A percentile compares a stretch with the other conserved stretches of the same genome.
Evolutionary conservation across 2,888 invertebrate species (phyloP).

Genomic region (Drosophila meridionalis): DNA sequence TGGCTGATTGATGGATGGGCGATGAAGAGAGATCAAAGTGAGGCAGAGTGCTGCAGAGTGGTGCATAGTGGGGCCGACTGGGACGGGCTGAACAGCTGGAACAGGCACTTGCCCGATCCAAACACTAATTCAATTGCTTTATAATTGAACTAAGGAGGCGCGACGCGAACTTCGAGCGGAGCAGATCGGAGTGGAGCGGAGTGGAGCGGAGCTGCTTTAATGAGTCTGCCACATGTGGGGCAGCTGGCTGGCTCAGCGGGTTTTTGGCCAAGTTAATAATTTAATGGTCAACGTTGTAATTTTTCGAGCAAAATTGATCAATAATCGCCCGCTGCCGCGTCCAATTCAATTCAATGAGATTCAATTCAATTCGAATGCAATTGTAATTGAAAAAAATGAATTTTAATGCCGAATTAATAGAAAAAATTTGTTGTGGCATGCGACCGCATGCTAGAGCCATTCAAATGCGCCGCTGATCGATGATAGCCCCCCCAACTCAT

Average conservation of each 20-base stretch:
- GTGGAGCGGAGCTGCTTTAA: slow-evolving; percentile 52
- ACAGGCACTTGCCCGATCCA: slow-evolving; percentile 43
- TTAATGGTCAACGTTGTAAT: slow-evolving; percentile 76
- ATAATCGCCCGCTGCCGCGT: slow-evolving; percentile 53
- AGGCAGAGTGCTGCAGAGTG: neutral
- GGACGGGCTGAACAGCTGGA: neutral
- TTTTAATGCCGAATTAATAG: slow-evolving; percentile 74
- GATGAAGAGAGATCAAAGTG: slow-evolving; percentile 36
- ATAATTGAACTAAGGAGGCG: slow-evolving; percentile 77
- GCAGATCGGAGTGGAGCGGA: neutral
- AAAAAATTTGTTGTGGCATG: slow-evolving; percentile 67
- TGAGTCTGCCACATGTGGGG: slow-evolving; percentile 59
- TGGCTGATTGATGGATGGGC: slow-evolving; percentile 75
- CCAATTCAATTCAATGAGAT: slow-evolving; percentile 60
- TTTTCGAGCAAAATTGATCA: slow-evolving; percentile 65
- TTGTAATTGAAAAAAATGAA: slow-evolving; percentile 61
- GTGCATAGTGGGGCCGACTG: too few species aligned
- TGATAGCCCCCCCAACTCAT: slow-evolving; percentile 31
- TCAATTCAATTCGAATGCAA: slow-evolving; percentile 63
- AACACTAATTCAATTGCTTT: slow-evolving; percentile 76
- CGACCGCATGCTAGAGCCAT: slow-evolving; percentile 33
- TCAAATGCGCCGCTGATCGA: slow-evolving; percentile 44
- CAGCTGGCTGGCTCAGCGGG: slow-evolving; percentile 61
- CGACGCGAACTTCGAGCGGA: slow-evolving; percentile 33
- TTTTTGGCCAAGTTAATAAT: slow-evolving; percentile 75